These are phyloP conservation scores for Epiblema foenella DNA, from an alignment of 2,888 invertebrate species.

Conservation along the genomic window DNA sequence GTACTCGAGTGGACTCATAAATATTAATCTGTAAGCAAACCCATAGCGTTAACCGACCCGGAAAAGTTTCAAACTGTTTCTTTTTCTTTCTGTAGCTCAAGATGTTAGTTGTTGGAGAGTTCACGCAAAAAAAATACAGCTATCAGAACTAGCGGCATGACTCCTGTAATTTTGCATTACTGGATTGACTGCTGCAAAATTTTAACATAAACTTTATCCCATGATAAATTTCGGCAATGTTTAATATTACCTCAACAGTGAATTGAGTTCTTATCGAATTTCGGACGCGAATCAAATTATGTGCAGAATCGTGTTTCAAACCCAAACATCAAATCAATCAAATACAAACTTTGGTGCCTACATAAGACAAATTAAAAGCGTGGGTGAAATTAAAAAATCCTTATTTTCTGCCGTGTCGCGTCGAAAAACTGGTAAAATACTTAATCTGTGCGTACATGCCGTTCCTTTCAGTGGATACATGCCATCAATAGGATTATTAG, in stretches of 20 bases:
- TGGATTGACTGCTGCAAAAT: slow-evolving; percentile 64
- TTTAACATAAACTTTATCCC: slow-evolving; percentile 68
- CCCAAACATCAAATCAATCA: slow-evolving; percentile 28
- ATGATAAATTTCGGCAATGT: slow-evolving; percentile 59
- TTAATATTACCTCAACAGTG: slow-evolving; percentile 53
- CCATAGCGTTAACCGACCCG: slow-evolving; percentile 58
- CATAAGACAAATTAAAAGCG: slow-evolving; percentile 40
- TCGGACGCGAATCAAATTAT: slow-evolving; percentile 22
- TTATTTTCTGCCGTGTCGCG: slow-evolving; percentile 31
- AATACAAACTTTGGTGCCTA: slow-evolving; percentile 29
- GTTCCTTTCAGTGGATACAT: not conserved
- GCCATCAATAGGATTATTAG: slow-evolving; percentile 21
- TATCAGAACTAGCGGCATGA: no score
- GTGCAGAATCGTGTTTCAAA: slow-evolving; percentile 29
- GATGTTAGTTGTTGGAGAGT: not conserved
- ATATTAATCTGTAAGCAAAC: slow-evolving; percentile 60
- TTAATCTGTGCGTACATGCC: slow-evolving; percentile 10
- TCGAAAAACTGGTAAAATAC: slow-evolving; percentile 25
- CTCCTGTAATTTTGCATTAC: no score
- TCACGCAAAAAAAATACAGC: slow-evolving; percentile 25
- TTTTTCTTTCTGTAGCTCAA: not conserved
- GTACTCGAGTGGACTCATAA: slow-evolving; percentile 63
- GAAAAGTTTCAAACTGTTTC: slow-evolving; percentile 49
- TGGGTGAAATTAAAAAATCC: slow-evolving; percentile 19
- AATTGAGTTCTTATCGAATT: slow-evolving; percentile 17